These are phyloP conservation scores for Nemotelus pantherinus DNA, from an alignment of 2,888 invertebrate species.

Conservation along the genomic window DNA sequence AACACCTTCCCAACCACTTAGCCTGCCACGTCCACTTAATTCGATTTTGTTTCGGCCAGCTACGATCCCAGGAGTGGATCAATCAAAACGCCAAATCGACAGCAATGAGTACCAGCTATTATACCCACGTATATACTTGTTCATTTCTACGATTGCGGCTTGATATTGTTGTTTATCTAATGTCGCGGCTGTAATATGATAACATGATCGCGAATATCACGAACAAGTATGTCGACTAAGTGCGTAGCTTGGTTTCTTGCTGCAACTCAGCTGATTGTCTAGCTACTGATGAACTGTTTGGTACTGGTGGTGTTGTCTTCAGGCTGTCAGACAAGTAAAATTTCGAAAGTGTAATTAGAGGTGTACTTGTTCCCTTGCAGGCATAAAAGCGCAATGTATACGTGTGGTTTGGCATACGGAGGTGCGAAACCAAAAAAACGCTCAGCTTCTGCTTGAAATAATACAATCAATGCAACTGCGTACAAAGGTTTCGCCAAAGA, in stretches of 20 bases:
- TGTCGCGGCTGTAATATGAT: slow-evolving; percentile 23
- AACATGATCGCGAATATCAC: neutral
- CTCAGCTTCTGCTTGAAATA: neutral
- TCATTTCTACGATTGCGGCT: slow-evolving; percentile 7
- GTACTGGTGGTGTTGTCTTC: neutral
- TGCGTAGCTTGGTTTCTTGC: too few species aligned
- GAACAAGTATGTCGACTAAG: neutral
- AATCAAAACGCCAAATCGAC: slow-evolving; percentile 8
- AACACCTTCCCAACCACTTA: too few species aligned
- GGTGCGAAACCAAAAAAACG: slow-evolving; percentile 13
- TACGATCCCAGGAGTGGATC: neutral
- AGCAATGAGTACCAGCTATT: neutral
- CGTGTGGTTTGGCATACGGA: neutral
- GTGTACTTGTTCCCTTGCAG: slow-evolving; percentile 3
- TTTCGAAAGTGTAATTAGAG: slow-evolving; percentile 31
- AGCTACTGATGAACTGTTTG: neutral
- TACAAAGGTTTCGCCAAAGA: slow-evolving; percentile 4
- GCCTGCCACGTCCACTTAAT: too few species aligned
- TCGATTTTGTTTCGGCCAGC: neutral
- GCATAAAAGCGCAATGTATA: slow-evolving; percentile 7
- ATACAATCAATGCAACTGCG: neutral
- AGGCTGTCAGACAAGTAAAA: neutral
- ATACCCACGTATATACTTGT: neutral
- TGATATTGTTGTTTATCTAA: slow-evolving; percentile 5
- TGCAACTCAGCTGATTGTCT: too few species aligned